These are phyloP conservation scores for Bovichtus variegatus DNA, from an alignment of 2,797 vertebrate species.

Conservation along the genomic window DNA sequence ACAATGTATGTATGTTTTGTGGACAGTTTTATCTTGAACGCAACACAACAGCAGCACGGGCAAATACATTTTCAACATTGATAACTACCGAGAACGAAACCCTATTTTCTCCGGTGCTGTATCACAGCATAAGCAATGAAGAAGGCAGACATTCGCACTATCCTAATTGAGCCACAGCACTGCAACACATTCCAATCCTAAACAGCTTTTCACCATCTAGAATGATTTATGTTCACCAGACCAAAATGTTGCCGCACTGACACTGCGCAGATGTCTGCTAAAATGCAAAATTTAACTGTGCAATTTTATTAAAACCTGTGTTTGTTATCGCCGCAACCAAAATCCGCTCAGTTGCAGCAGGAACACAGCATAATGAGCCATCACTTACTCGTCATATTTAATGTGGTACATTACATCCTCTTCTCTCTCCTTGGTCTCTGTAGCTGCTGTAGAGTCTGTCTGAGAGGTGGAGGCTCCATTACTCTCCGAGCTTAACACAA, in stretches of 20 bases:
- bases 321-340: slow-evolving; percentile 16
- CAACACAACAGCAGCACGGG: not conserved
- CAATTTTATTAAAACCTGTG: not conserved
- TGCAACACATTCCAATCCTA: not conserved
- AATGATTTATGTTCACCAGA: slow-evolving; percentile 20
- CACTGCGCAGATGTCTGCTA: slow-evolving; percentile 9
- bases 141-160: not conserved
- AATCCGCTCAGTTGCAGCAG: slow-evolving; percentile 10
- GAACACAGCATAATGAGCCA: slow-evolving; percentile 19
- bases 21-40: slow-evolving; percentile 20
- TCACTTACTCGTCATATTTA: slow-evolving; percentile 99
- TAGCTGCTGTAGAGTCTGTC: slow-evolving; percentile 84
- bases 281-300: slow-evolving; percentile 3
- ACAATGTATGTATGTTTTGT: slow-evolving; percentile 3
- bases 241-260: slow-evolving; percentile 8
- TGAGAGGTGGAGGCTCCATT: slow-evolving; percentile 93
- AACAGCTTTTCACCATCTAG: slow-evolving; percentile 20
- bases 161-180: slow-evolving; percentile 16
- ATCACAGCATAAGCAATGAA: not conserved
- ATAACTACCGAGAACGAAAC: not conserved
- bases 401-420: slow-evolving; percentile 96
- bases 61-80: not conserved
- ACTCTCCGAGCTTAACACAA: slow-evolving; percentile 89
- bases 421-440: slow-evolving; percentile 81
- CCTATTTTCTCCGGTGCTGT: not conserved